These are phyloP conservation scores for Embidobia sp. DNA, from an alignment of 2,888 invertebrate genomes.

Conservation along the genomic window DNA sequence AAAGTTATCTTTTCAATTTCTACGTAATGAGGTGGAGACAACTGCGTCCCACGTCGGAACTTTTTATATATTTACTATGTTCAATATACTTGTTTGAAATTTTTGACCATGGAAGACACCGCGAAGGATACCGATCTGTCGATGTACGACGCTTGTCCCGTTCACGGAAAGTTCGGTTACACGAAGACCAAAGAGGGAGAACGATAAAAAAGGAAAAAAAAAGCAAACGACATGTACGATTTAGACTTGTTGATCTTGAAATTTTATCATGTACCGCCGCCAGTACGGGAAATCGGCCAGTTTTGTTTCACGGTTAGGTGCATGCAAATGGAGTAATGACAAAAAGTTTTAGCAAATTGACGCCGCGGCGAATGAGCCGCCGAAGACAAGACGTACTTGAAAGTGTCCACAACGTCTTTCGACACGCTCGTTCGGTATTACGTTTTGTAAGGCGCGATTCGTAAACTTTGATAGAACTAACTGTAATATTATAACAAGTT, in stretches of 20 bases:
- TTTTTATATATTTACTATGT: too few relatives aligned
- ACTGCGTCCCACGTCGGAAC: too few relatives aligned
- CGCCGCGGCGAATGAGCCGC: constrained; percentile 5
- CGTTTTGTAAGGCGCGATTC: constrained; percentile 51
- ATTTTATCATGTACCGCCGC: constrained; percentile 48
- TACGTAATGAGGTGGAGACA: too few relatives aligned
- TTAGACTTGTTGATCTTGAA: constrained; percentile 45
- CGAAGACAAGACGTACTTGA: constrained; percentile 11
- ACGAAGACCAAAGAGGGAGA: constrained; percentile 60
- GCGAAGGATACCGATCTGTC: background rate
- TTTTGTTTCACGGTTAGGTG: constrained; percentile 53
- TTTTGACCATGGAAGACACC: too few relatives aligned
- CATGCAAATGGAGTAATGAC: constrained; percentile 30
- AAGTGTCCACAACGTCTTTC: constrained; percentile 14
- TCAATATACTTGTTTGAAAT: too few relatives aligned
- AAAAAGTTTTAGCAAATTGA: constrained; percentile 42
- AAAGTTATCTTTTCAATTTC: too few relatives aligned
- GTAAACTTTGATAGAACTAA: constrained; percentile 50
- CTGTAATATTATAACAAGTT: constrained; percentile 54
- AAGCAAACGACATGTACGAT: constrained; percentile 37
- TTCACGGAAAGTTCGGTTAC: constrained; percentile 49
- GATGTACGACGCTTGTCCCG: constrained; percentile 40
- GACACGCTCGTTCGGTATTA: constrained; percentile 22
- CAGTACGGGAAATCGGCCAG: constrained; percentile 60
- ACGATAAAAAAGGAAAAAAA: constrained; percentile 14